Percentiles rank a stretch among this genome's conserved stretches.
Evolutionary conservation across 2,888 invertebrate species (phyloP).

Genomic region (Napeogenes inachia): DNA sequence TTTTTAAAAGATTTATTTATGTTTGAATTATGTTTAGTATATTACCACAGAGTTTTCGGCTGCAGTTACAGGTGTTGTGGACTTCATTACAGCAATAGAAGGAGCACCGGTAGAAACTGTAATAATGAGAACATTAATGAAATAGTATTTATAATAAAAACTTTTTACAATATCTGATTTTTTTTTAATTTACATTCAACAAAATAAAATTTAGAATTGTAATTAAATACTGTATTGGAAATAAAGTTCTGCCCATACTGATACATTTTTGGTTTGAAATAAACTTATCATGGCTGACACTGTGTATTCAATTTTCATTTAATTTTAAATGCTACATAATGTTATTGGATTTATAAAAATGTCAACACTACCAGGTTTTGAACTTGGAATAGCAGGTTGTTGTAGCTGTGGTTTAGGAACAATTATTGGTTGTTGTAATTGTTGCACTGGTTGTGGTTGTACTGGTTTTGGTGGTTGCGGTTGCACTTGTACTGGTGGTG

Average conservation of each 20-base stretch:
- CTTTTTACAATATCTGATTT: neutral
- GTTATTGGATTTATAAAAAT: too few species aligned
- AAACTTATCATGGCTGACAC: too few species aligned
- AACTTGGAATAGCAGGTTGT: constrained; percentile 9
- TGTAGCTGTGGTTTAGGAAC: constrained; percentile 20
- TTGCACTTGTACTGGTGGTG: constrained; percentile 27
- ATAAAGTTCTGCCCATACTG: too few species aligned
- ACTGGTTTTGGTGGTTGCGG: constrained; percentile 30
- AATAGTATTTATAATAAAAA: neutral
- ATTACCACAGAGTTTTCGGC: neutral
- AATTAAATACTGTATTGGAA: too few species aligned
- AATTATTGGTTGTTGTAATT: constrained; percentile 13
- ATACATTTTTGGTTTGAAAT: too few species aligned
- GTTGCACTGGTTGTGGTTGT: constrained; percentile 20
- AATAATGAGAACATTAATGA: neutral
- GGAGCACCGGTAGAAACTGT: neutral
- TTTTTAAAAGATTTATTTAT: too few species aligned
- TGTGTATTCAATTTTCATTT: too few species aligned
- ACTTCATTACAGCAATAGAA: neutral
- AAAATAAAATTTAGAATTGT: too few species aligned
- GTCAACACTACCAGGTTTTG: constrained; percentile 10
- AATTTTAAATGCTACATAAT: too few species aligned
- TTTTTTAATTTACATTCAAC: too few species aligned
- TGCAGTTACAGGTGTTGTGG: neutral
- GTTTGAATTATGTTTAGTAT: neutral